A percentile compares a stretch with the other conserved stretches of the same genome.
phyloP scores from a whole-genome alignment of 2,797 vertebrate species.

The Anableps anableps region DNA sequence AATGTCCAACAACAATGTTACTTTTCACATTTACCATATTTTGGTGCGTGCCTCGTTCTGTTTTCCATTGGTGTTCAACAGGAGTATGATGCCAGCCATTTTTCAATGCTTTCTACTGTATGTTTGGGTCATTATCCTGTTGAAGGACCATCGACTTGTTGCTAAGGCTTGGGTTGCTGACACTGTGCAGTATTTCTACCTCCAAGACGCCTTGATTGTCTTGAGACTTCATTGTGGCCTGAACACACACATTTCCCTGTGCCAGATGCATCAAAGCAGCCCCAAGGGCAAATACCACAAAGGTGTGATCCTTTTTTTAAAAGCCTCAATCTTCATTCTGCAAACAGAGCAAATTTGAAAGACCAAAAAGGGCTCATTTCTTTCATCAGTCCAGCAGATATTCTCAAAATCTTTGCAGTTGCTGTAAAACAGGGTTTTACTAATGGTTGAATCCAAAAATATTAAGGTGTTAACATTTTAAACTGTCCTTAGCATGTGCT shows the following conservation, averaged over 20 bases:
- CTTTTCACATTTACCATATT: not conserved
- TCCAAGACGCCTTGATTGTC: too few relatives aligned
- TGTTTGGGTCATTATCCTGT: not conserved
- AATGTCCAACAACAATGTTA: not conserved
- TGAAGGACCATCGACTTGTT: not conserved
- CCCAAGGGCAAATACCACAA: too few relatives aligned
- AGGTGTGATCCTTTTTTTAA: too few relatives aligned
- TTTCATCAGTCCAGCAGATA: not conserved
- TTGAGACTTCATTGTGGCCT: too few relatives aligned
- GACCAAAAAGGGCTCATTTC: not conserved
- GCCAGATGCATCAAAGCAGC: too few relatives aligned
- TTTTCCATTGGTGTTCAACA: too few relatives aligned
- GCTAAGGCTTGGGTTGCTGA: too few relatives aligned
- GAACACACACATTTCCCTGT: too few relatives aligned
- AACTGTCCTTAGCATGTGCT: not conserved
- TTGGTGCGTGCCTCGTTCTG: not conserved
- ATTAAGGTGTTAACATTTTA: not conserved
- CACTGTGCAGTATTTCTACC: too few relatives aligned
- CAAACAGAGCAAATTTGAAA: not conserved
- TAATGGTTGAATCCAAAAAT: not conserved
- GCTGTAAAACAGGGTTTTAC: not conserved
- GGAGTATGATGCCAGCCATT: not conserved
- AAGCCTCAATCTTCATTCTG: too few relatives aligned
- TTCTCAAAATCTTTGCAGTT: not conserved
- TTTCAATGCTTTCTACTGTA: not conserved